These are phyloP conservation scores for Phania funesta DNA, from an alignment of 2,888 invertebrate genomes.

Conservation along the genomic window DNA sequence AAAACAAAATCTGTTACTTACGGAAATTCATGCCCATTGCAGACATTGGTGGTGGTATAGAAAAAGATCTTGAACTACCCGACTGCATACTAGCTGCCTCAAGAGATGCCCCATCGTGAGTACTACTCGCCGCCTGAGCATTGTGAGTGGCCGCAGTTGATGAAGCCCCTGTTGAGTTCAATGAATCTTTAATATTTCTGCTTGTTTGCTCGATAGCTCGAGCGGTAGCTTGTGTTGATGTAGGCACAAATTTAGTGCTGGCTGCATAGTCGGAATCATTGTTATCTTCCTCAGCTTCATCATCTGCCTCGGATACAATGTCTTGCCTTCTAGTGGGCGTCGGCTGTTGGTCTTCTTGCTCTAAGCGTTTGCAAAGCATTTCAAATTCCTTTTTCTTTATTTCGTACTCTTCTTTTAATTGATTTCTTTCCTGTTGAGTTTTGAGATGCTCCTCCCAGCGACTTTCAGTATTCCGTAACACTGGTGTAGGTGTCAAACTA, in stretches of 20 bases:
- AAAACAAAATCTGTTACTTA: slow-evolving; percentile 66
- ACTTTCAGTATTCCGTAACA: slow-evolving; percentile 69
- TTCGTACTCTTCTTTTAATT: slow-evolving; percentile 77
- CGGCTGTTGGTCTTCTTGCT: slow-evolving; percentile 68
- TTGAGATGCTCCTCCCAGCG: slow-evolving; percentile 66
- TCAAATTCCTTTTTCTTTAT: slow-evolving; percentile 78
- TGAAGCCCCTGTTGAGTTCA: slow-evolving; percentile 63
- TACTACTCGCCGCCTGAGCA: slow-evolving; percentile 73
- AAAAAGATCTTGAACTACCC: slow-evolving; percentile 78
- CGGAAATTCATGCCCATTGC: slow-evolving; percentile 74
- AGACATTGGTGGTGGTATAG: slow-evolving; percentile 79
- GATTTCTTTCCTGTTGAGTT: slow-evolving; percentile 73
- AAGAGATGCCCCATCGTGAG: slow-evolving; percentile 74
- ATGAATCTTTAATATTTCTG: slow-evolving; percentile 63
- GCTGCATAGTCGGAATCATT: slow-evolving; percentile 70
- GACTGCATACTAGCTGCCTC: slow-evolving; percentile 79
- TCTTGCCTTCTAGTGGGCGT: slow-evolving; percentile 58
- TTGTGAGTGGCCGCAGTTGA: slow-evolving; percentile 72
- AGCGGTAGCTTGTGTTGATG: slow-evolving; percentile 38
- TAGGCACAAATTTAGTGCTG: slow-evolving; percentile 54
- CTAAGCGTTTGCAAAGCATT: slow-evolving; percentile 72
- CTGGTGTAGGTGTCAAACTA: slow-evolving; percentile 76
- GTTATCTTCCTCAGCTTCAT: slow-evolving; percentile 75
- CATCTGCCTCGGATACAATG: slow-evolving; percentile 74
- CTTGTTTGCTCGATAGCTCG: slow-evolving; percentile 28